These are phyloP conservation scores for Lathronympha strigana DNA, from an alignment of 2,888 invertebrate species.

Conservation along the genomic window DNA sequence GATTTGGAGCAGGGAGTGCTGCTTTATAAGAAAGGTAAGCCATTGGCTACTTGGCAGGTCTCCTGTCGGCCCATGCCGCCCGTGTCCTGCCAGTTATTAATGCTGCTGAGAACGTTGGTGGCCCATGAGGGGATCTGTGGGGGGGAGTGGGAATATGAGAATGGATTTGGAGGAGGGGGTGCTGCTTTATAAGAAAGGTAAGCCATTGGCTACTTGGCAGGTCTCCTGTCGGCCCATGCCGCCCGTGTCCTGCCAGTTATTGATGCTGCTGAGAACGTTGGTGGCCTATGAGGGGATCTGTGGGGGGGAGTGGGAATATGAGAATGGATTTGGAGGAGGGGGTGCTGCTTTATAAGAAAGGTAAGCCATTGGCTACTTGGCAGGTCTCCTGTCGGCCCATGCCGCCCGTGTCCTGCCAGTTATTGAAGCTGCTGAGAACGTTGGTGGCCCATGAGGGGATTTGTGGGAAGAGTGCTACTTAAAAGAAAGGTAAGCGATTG, in stretches of 20 bases:
- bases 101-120: slow-evolving; percentile 50
- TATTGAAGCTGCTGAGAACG: slow-evolving; percentile 52
- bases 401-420: slow-evolving; percentile 56
- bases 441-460: slow-evolving; percentile 49
- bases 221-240: slow-evolving; percentile 60
- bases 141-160: slow-evolving; percentile 62
- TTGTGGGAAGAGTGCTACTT: slow-evolving; percentile 68
- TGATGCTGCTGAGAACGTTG: slow-evolving; percentile 51
- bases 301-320: slow-evolving; percentile 60
- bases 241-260: slow-evolving; percentile 54
- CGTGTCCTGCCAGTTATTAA: slow-evolving; percentile 56
- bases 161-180: slow-evolving; percentile 76
- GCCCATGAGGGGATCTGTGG: slow-evolving; percentile 55
- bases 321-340: slow-evolving; percentile 75
- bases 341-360: slow-evolving; percentile 70
- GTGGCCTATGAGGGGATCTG: slow-evolving; percentile 55
- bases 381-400: slow-evolving; percentile 56
- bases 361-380: slow-evolving; percentile 47
- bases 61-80: slow-evolving; percentile 61
- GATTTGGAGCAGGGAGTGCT: slow-evolving; percentile 77
- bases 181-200: slow-evolving; percentile 71
- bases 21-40: slow-evolving; percentile 69
- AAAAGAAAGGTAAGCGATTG: slow-evolving; percentile 63
- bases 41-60: neutral
- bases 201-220: neutral